A percentile compares a stretch with the other conserved stretches of the same genome.
Evolutionary conservation across 2,113 vertebrate species (phyloP).

Genomic region (Muscicapa adusta): DNA sequence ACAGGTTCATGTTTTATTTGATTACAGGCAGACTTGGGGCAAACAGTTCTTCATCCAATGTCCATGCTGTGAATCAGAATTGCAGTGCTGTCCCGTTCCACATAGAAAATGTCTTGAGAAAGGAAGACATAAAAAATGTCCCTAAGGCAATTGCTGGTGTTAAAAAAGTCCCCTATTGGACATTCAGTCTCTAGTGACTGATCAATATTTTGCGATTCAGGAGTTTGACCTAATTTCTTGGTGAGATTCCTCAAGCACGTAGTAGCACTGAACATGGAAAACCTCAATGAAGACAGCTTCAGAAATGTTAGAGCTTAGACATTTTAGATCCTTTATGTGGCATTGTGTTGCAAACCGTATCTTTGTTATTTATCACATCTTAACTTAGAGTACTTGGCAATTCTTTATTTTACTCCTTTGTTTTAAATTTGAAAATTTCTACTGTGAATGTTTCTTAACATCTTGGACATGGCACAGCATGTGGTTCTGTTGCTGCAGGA

Average conservation of each 20-base stretch:
- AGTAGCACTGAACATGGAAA: neutral
- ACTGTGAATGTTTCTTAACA: neutral
- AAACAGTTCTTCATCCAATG: neutral
- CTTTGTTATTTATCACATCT: neutral
- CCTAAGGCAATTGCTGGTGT: neutral
- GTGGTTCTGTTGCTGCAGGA: neutral
- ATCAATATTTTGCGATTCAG: neutral
- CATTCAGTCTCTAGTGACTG: neutral
- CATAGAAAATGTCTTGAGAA: neutral
- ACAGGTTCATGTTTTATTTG: neutral
- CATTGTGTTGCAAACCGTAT: neutral
- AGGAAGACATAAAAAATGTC: neutral
- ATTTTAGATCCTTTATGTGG: neutral
- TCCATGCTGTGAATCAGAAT: neutral
- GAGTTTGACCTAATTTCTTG: neutral
- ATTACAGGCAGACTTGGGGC: neutral
- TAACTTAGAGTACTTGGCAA: neutral
- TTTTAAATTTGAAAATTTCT: neutral
- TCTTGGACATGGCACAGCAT: fast-evolving
- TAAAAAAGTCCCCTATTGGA: neutral
- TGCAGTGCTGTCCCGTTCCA: fast-evolving
- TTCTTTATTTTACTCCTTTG: neutral
- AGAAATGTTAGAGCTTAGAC: neutral
- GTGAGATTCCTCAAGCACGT: neutral
- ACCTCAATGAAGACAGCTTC: neutral